A percentile compares a stretch with the other conserved stretches of the same genome.
Conservation (phyloP, 2,797 vertebrate genomes). For the Columba guinea region DNA sequence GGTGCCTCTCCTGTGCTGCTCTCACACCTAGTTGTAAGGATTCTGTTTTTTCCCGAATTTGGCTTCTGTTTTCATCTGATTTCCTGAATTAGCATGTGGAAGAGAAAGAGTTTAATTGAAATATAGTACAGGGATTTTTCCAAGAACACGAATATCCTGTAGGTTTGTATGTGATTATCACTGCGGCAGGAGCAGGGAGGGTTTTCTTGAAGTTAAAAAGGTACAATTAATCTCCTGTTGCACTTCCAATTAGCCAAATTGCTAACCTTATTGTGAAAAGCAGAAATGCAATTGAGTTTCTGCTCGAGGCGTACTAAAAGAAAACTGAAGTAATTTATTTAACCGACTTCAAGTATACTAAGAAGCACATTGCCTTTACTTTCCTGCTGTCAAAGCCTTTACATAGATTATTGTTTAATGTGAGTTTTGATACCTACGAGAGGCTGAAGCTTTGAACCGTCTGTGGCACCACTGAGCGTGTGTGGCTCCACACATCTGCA, state of each 20-base stretch:
- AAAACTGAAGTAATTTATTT: conserved; percentile 77
- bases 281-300: conserved; percentile 74
- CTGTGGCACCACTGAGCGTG: neutral
- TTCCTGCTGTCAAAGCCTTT: conserved; percentile 49
- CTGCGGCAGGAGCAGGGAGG: conserved; percentile 53
- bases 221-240: conserved; percentile 77
- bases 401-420: conserved; percentile 38
- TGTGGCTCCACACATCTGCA: rapidly evolving
- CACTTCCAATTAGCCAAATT: conserved; percentile 80
- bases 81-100: conserved; percentile 40
- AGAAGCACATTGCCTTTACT: conserved; percentile 42
- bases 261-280: conserved; percentile 76
- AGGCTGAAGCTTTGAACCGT: neutral
- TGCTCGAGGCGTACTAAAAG: conserved; percentile 69
- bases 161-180: conserved; percentile 27
- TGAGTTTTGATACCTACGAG: neutral
- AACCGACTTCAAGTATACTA: conserved; percentile 71
- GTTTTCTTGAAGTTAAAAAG: conserved; percentile 73
- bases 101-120: conserved; percentile 52
- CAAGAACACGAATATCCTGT: neutral
- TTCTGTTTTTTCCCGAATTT: neutral
- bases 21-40: neutral
- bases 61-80: conserved; percentile 4
- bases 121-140: conserved; percentile 46
- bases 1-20: neutral